Evolutionary conservation across 2,888 invertebrate genomes (phyloP), one percentile per base, ranked within the genome.

Genomic region (Mamestra brassicae): DNA sequence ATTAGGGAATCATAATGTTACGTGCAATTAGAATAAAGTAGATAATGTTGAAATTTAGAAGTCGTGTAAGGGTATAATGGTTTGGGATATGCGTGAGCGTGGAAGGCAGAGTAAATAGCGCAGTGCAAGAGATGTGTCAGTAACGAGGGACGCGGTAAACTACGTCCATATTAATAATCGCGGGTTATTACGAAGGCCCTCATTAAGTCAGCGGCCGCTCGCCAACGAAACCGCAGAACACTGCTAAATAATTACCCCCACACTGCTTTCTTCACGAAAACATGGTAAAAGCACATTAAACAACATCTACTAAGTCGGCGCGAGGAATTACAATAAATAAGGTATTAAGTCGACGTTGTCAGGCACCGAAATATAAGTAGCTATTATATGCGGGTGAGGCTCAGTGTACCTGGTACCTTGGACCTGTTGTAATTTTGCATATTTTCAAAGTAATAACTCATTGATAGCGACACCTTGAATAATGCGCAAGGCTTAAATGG

Each of bases 221-320:
- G 93, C 90, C 90, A 89, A 93, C 91, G 89, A 94, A 95, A 96
- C 96, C 96, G 92, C 96, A 96, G 91, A 95, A 94, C 95, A 94
- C 94, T 92, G 95, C 94, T 93, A 94, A 96, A 96, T 95, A 96
- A 96, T 96, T 96, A 96, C 93, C 93, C 90, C 81, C 89, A 87
- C 90, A 91, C 91, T 90, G 93, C 94, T 95, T 94, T 95, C 95
- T 94, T 95, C 94, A 93, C 94, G 94, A 96, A 95, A 94, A 94
- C 93, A 95, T 93, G 92, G 93, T 92, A 95, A 94, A 91, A 91
- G 90, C 89, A 89, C 90, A 93, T 95, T 93, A 94, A 94, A 93
- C 89, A 92, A 92, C 94, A 91, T 92, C 93, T 94, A 95, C 94
- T 94, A 95, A 94, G 93, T 91, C 92, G 87, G 89, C 85, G 89